phyloP scores from a whole-genome alignment of 2,113 vertebrate species.

The Cyphomyrus discorhynchus region DNA sequence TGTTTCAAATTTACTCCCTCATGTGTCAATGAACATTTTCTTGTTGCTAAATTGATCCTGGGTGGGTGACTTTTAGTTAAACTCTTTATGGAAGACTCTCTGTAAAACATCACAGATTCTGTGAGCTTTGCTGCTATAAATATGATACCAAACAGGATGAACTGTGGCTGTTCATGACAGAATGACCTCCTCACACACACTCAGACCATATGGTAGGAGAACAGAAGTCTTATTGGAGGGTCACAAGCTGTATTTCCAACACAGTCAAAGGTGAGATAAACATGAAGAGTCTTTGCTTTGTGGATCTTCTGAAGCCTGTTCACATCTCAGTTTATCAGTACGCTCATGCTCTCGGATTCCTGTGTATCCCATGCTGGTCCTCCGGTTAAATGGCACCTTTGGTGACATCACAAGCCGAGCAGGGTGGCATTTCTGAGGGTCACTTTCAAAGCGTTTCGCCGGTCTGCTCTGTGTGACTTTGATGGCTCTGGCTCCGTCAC shows the following conservation, averaged over 20 bases:
- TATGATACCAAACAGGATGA: not conserved
- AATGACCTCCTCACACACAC: not conserved
- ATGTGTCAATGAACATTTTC: not conserved
- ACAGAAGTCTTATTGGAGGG: not conserved
- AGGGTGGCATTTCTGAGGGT: not conserved
- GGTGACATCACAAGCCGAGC: not conserved
- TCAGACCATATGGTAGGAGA: not conserved
- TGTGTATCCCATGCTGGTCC: not conserved
- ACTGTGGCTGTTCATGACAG: not conserved
- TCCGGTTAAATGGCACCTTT: not conserved
- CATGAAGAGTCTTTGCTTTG: not conserved
- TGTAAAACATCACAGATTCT: not conserved
- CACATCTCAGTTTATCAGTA: not conserved
- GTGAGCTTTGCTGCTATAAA: not conserved
- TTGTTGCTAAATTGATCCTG: not conserved
- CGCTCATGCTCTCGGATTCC: not conserved
- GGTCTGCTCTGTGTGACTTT: not conserved
- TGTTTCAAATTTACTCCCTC: not conserved
- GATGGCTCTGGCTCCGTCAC: not conserved
- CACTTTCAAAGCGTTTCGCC: not conserved
- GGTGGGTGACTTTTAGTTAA: not conserved
- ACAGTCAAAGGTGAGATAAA: not conserved
- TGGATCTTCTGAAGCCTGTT: not conserved
- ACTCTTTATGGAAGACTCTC: not conserved
- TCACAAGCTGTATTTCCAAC: not conserved